These are phyloP conservation scores for Bubo bubo DNA, from an alignment of 2,113 vertebrate species.

Conservation along the genomic window DNA sequence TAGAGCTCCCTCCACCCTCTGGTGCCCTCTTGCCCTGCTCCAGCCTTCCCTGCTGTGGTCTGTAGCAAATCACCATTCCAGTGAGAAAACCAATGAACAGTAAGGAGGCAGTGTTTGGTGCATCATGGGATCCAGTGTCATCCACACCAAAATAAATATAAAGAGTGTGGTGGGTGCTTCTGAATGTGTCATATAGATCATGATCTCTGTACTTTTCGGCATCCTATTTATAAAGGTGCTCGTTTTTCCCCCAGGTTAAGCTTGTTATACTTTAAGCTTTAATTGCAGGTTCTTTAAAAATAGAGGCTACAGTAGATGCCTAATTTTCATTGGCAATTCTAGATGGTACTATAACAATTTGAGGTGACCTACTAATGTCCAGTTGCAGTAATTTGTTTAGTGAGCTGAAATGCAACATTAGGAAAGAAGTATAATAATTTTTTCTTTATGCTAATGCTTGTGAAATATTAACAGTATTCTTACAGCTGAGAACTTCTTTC, in stretches of 20 bases:
- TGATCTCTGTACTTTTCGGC: neutral
- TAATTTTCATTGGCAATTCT: neutral
- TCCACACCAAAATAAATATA: neutral
- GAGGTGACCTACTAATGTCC: neutral
- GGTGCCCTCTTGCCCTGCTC: neutral
- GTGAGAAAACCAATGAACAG: neutral
- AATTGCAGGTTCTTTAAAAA: neutral
- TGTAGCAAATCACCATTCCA: neutral
- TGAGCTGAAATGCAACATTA: neutral
- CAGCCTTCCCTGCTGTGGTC: neutral
- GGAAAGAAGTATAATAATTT: neutral
- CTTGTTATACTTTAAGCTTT: neutral
- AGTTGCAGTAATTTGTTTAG: neutral
- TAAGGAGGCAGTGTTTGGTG: neutral
- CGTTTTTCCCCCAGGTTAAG: accelerated
- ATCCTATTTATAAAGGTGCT: neutral
- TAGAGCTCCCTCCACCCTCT: neutral
- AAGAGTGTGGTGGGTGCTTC: neutral
- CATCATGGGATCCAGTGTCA: neutral
- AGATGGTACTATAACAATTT: neutral
- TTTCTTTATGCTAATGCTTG: neutral
- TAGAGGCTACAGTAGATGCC: neutral
- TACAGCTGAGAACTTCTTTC: neutral
- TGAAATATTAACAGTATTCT: neutral
- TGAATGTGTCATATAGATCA: neutral